Evolutionary conservation across 2,888 invertebrate species (phyloP).

Genomic region (Danaus chrysippus): DNA sequence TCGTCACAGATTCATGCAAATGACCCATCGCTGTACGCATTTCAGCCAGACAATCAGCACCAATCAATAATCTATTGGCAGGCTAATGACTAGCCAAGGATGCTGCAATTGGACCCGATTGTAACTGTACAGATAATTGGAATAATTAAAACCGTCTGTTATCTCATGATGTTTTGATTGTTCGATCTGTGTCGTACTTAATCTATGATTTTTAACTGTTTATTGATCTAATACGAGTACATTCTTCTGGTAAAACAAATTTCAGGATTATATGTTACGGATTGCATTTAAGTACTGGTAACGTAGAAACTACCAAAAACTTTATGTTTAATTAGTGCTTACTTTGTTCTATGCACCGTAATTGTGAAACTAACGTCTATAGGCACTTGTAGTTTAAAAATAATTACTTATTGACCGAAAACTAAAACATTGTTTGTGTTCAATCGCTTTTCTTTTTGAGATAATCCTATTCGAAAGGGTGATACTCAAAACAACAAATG

Average conservation of each 20-base stretch:
- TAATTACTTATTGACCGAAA: too few species aligned
- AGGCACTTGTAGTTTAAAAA: too few species aligned
- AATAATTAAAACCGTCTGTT: conserved; percentile 60
- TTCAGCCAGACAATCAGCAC: conserved; percentile 70
- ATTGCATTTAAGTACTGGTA: too few species aligned
- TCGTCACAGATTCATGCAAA: conserved; percentile 72
- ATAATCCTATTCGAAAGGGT: too few species aligned
- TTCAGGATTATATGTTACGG: too few species aligned
- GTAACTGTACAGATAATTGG: conserved; percentile 66
- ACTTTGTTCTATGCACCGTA: too few species aligned
- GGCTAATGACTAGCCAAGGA: conserved; percentile 75
- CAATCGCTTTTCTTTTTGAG: too few species aligned
- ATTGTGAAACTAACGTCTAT: too few species aligned
- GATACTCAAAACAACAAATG: too few species aligned
- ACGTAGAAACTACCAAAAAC: too few species aligned
- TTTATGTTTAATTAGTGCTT: too few species aligned
- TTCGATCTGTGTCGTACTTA: conserved; percentile 30
- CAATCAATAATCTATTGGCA: conserved; percentile 78
- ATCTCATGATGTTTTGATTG: conserved; percentile 28
- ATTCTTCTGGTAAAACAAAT: neutral
- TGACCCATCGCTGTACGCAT: conserved; percentile 52
- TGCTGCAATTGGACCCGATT: conserved; percentile 43
- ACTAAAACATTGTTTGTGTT: too few species aligned
- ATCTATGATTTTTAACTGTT: conserved; percentile 9
- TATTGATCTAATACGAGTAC: neutral